A percentile compares a stretch with the other conserved stretches of the same genome.
Conservation (phyloP, 2,113 vertebrate genomes). For the Myxocyprinus asiaticus region DNA sequence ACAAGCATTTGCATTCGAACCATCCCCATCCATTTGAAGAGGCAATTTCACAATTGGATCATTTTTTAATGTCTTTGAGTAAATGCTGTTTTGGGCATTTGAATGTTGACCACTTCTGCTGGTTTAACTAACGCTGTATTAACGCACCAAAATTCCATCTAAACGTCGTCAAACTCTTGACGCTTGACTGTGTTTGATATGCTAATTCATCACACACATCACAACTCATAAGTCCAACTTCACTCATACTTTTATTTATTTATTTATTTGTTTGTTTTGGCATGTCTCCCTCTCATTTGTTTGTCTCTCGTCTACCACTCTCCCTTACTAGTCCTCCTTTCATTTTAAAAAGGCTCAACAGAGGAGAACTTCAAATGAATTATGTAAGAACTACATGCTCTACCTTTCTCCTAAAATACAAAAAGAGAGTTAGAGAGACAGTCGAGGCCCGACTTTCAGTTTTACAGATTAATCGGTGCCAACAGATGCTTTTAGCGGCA, state of each 20-base stretch:
- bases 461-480: too few relatives aligned
- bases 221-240: conserved; percentile 10
- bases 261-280: background rate
- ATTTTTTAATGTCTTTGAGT: background rate
- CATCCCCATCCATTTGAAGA: background rate
- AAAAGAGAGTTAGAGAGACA: too few relatives aligned
- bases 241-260: background rate
- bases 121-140: conserved; percentile 21
- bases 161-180: conserved; percentile 9
- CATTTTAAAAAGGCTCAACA: background rate
- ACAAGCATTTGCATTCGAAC: conserved; percentile 15
- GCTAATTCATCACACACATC: conserved; percentile 34
- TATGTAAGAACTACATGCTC: background rate
- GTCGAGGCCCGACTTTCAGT: too few relatives aligned
- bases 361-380: background rate
- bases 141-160: conserved; percentile 17
- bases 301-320: background rate
- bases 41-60: background rate
- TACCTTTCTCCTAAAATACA: background rate
- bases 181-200: conserved; percentile 37
- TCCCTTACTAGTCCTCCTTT: background rate
- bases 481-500: too few relatives aligned
- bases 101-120: conserved; percentile 12
- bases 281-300: too few relatives aligned
- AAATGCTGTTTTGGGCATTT: conserved; percentile 9